Base-by-base conservation (phyloP, 1,140 invertebrate genomes). In the Saccostrea cuccullata region DNA sequence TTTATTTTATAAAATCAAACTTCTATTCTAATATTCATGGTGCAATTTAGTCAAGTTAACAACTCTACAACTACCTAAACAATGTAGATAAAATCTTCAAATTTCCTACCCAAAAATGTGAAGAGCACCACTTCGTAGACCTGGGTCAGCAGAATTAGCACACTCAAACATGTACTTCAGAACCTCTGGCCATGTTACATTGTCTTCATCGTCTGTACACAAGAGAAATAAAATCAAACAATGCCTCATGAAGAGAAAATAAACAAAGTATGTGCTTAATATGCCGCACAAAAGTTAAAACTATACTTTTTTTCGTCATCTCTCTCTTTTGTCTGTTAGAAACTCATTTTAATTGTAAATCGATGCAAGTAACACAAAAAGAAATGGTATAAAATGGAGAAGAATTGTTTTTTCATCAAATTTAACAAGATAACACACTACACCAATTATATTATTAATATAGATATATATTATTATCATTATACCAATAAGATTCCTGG, bases 101-200 rank as follows among this genome's bases (percentile, higher is more conserved):
- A 12, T 15, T 60, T 15, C 96, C 96, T 96, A 98, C 96, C 98
- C 97, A 93, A 99, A 99, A 95, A 99, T 98, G 91, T 98, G 96
- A 70, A 99, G 96, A 17, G 98, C 98, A 92, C 97, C 97, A 95
- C 99, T 98, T 95, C 98, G 98, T n/a, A 99, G 96, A 82, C 97
- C 96, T 47, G 97, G 95, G 92, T 97, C 96, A 56, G 97, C 96
- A 89, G 97, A 97, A 95, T 97, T 98, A 20, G 98, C 98, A 95
- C 98, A 98, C 93, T 98, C 97, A 95, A 99, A 99, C 92, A 99
- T 96, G 95, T 99, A 99, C 94, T 98, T 97, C 47, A 99, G 96
- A 94, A 99, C 98, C 94, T 99, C 98, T 40, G 98, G 98, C 99
- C 99, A 99, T 89, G 97, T 97, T 95, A 99, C 99, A 93, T 98